A percentile compares a stretch with the other conserved stretches of the same genome.
Evolutionary conservation across 2,888 invertebrate genomes (phyloP).

Genomic region (Balanococcus diminutus): DNA sequence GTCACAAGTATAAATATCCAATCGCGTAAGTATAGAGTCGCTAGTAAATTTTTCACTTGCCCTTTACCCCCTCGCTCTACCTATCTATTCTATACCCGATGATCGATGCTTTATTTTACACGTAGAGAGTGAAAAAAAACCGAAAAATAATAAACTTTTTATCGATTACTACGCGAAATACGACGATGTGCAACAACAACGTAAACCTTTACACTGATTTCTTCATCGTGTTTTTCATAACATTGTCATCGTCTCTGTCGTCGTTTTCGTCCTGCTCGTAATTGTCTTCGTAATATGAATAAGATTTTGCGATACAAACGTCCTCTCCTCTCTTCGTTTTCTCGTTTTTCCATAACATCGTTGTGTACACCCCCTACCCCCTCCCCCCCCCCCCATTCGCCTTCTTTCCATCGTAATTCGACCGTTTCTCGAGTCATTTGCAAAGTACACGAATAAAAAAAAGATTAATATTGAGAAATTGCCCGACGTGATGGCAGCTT

Average conservation of each 20-base stretch:
- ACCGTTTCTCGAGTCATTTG: not conserved
- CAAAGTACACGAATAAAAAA: not conserved
- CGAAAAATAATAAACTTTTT: not conserved
- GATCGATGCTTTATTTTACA: not conserved
- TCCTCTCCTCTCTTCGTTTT: not conserved
- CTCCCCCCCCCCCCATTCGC: too few relatives aligned
- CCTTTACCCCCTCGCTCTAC: not conserved
- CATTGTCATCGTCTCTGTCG: constrained; percentile 53
- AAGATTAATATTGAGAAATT: not conserved
- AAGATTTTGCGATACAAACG: not conserved
- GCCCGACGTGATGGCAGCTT: not conserved
- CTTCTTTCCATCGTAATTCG: not conserved
- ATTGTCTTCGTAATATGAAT: constrained; percentile 53
- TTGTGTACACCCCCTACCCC: not conserved
- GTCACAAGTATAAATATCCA: not conserved
- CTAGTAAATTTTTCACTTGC: not conserved
- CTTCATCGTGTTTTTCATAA: constrained; percentile 51
- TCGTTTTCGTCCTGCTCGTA: constrained; percentile 53
- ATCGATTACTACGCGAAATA: not conserved
- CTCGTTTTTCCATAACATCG: not conserved
- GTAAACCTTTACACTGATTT: not conserved
- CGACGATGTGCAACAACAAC: not conserved
- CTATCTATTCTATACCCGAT: not conserved
- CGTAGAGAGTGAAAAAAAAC: not conserved
- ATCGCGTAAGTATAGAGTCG: too few relatives aligned